A percentile compares a stretch with the other conserved stretches of the same genome.
Conservation (phyloP, 2,113 vertebrate species). For the Panthera uncia region DNA sequence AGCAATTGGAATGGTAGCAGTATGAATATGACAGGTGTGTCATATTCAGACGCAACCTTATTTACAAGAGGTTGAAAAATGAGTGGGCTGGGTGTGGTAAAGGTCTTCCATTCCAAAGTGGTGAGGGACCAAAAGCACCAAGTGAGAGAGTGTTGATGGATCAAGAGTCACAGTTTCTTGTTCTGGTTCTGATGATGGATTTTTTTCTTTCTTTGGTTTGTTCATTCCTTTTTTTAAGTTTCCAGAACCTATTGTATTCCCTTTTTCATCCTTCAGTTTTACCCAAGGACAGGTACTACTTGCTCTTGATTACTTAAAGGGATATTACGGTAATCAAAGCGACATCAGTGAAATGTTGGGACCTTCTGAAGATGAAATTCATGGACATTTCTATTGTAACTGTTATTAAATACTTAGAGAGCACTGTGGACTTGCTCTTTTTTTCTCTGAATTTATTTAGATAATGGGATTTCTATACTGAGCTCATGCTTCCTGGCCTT, state of each 20-base stretch:
- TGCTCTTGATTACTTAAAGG: not conserved
- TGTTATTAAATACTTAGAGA: not conserved
- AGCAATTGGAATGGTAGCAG: not conserved
- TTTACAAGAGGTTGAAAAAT: constrained; percentile 37
- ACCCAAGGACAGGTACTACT: not conserved
- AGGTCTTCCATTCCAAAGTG: not conserved
- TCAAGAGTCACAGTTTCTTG: not conserved
- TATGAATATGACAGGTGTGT: not conserved
- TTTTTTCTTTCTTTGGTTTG: not conserved
- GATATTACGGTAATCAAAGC: not conserved
- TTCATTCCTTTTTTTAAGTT: not conserved
- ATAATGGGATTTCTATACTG: constrained; percentile 51
- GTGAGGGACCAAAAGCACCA: not conserved
- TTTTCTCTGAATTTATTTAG: constrained; percentile 43
- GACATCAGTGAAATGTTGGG: not conserved
- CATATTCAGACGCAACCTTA: constrained; percentile 33
- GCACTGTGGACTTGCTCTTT: not conserved
- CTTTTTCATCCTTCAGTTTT: constrained; percentile 20
- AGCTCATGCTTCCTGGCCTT: constrained; percentile 38
- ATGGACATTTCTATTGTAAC: not conserved
- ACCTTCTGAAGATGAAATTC: not conserved
- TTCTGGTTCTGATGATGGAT: not conserved
- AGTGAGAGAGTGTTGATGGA: not conserved
- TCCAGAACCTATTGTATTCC: not conserved
- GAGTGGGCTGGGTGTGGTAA: not conserved